Evolutionary conservation across 2,888 invertebrate species (phyloP).

Genomic region (Digitonthophagus gazella): DNA sequence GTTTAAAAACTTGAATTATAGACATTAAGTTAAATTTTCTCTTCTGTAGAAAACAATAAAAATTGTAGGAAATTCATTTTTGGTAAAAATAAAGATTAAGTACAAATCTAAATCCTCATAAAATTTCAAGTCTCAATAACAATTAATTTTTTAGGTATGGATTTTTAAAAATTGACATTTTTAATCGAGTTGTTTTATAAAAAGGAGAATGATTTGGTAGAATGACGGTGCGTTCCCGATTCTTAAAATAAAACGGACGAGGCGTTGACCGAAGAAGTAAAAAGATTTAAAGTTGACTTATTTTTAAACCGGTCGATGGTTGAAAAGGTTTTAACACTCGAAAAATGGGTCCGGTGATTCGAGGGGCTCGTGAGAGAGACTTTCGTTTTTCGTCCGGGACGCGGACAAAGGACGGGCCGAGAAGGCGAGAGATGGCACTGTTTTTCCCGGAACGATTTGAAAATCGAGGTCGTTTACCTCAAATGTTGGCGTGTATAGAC

Average conservation of each 20-base stretch:
- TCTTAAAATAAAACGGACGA: not conserved
- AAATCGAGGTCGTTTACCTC: slow-evolving; percentile 36
- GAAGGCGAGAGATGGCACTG: not conserved
- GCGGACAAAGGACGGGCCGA: slow-evolving; percentile 1
- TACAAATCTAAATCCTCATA: no score
- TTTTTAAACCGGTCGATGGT: not conserved
- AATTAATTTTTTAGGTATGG: no score
- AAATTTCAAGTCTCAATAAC: no score
- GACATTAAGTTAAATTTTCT: no score
- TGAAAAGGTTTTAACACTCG: not conserved
- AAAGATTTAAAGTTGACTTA: not conserved
- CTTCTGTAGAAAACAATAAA: no score
- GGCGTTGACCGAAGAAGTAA: not conserved
- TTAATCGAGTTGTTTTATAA: no score
- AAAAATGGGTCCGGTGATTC: not conserved
- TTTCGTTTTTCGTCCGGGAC: not conserved
- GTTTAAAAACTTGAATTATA: no score
- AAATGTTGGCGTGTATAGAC: slow-evolving; percentile 17
- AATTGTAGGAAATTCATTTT: no score
- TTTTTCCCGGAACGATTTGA: slow-evolving; percentile 6
- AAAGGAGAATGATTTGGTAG: no score
- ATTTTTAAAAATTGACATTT: no score
- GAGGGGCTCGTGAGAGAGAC: not conserved
- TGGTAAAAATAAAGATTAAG: no score
- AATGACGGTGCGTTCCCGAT: not conserved